phyloP scores from a whole-genome alignment of 2,888 invertebrate genomes.

The Anagyrus pseudococci region DNA sequence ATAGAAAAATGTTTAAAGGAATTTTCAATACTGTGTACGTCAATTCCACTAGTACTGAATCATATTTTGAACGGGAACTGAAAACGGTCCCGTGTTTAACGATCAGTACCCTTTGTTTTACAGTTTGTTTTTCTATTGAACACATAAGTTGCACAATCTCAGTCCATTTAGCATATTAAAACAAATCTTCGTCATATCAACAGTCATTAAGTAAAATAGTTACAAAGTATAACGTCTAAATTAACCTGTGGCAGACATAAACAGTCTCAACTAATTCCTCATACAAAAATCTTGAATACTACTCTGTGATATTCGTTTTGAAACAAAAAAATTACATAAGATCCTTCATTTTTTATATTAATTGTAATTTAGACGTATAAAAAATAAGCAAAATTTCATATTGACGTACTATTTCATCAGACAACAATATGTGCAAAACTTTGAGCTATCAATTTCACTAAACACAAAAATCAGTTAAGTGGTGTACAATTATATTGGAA shows the following conservation, averaged over 20 bases:
- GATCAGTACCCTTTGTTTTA: slow-evolving; percentile 13
- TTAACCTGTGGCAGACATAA: slow-evolving; percentile 31
- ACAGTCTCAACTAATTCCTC: slow-evolving; percentile 35
- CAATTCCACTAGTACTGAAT: slow-evolving; percentile 31
- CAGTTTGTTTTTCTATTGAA: slow-evolving; percentile 31
- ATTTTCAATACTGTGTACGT: slow-evolving; percentile 38
- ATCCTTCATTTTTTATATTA: slow-evolving; percentile 1
- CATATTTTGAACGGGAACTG: slow-evolving; percentile 16
- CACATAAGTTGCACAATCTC: slow-evolving; percentile 35
- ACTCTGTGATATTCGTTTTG: no score
- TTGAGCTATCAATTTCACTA: slow-evolving; percentile 31
- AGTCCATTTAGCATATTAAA: slow-evolving; percentile 28
- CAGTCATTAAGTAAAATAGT: slow-evolving; percentile 19
- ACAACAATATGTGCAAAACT: slow-evolving; percentile 36
- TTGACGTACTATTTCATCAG: slow-evolving; percentile 17
- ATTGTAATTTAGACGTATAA: not conserved
- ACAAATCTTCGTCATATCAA: slow-evolving; percentile 19
- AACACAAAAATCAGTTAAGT: slow-evolving; percentile 25
- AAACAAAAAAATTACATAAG: slow-evolving; percentile 11
- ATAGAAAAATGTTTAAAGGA: slow-evolving; percentile 33
- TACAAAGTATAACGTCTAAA: slow-evolving; percentile 12
- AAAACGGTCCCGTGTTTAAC: slow-evolving; percentile 14
- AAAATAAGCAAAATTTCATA: slow-evolving; percentile 10
- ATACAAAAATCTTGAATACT: no score
- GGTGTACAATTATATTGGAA: slow-evolving; percentile 34